A percentile compares a stretch with the other conserved stretches of the same genome.
phyloP scores from a whole-genome alignment of 2,888 invertebrate genomes.

The Drosophila parthenogenetica region DNA sequence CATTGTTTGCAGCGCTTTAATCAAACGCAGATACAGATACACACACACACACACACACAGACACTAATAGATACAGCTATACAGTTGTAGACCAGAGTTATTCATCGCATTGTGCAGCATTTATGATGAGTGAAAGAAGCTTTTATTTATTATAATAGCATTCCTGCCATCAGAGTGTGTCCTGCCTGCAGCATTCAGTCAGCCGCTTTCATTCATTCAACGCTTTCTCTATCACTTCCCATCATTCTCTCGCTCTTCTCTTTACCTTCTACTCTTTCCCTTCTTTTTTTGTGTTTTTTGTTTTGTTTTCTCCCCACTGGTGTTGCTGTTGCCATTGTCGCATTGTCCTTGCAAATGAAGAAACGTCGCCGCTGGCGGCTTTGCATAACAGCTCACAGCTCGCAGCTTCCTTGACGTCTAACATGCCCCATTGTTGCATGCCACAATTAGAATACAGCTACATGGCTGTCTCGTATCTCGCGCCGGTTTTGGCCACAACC shows the following conservation, averaged over 20 bases:
- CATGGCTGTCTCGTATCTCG: not conserved
- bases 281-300: not conserved
- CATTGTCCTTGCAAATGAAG: constrained; percentile 82
- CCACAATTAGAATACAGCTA: constrained; percentile 14
- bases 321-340: constrained; percentile 48
- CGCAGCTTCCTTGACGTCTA: constrained; percentile 65
- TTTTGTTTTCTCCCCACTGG: constrained; percentile 8
- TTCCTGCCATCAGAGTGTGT: constrained; percentile 52
- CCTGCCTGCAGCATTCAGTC: constrained; percentile 45
- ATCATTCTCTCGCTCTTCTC: not conserved
- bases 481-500: constrained; percentile 29
- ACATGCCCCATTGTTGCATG: constrained; percentile 61
- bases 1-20: constrained; percentile 56
- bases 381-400: constrained; percentile 60
- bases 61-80: constrained; percentile 1
- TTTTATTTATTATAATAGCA: constrained; percentile 78
- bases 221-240: constrained; percentile 27
- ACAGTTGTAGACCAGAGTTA: constrained; percentile 29
- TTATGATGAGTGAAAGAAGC: constrained; percentile 80
- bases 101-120: constrained; percentile 67
- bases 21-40: constrained; percentile 38
- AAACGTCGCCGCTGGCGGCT: constrained; percentile 66
- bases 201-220: constrained; percentile 51
- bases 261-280: constrained; percentile 5
- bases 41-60: constrained; percentile 14